Evolutionary conservation across 2,888 invertebrate species (phyloP), one percentile per base, ranked within the genome.

Genomic region (Torymus texanus): DNA sequence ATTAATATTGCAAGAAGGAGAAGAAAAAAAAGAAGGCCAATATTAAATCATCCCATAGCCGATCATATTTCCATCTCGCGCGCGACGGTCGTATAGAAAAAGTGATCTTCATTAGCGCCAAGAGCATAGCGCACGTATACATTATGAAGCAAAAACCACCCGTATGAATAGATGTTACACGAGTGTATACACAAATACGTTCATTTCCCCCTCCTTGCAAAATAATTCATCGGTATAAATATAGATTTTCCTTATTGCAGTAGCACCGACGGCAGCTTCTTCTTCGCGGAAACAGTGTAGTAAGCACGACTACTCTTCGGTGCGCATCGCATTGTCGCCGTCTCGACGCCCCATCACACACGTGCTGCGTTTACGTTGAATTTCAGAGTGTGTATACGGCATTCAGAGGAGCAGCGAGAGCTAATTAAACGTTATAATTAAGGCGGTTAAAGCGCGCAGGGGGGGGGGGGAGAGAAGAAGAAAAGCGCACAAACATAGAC

Each of bases 361-460:
- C 12, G 41, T 13, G 18, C 13, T 50, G 14, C 51, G 70, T 51
- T 58, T 71, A 59, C 59, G 55, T n/a, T 71, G 58, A 53, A 41
- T 41, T 41, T 41, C 41, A 41, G 41, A 5, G 41, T 41, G 1
- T 41, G 41, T 41, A 41, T 41, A 41, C 41, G 10, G 41, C 41
- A 41, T 41, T 8, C 41, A 41, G 41, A 41, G 8, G 41, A 41
- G 41, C 41, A 41, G 5, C 41, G 8, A 55, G 71, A 63, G 74
- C 75, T 78, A 81, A 81, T 81, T 81, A 81, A 78, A 75, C 75
- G 75, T 78, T 75, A 75, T 75, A 81, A 81, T 81, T 78, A 81
- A 81, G 62, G n/a, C 55, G 13, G 1, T 2, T 21, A 21, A 21
- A 21, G 41, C 29, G 4, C 29, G 29, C 29, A 21, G 21, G 2